Evolutionary conservation across 1,140 invertebrate genomes (phyloP).

Genomic region (Diprion similis): DNA sequence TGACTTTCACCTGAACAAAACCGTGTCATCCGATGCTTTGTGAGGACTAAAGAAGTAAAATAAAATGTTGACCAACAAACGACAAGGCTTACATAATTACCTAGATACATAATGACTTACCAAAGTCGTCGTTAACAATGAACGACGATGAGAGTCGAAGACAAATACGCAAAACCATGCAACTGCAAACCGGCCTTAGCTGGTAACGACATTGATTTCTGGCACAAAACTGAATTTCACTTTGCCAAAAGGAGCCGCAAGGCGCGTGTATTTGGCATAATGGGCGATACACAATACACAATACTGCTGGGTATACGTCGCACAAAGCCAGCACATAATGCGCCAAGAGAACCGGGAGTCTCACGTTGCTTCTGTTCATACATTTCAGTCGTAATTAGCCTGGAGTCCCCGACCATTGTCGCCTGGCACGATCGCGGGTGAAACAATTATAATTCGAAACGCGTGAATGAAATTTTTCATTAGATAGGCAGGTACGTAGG

Average conservation of each 20-base stretch:
- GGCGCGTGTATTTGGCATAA: not conserved
- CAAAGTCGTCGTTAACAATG: too few species aligned
- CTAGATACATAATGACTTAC: not conserved
- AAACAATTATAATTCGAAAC: not conserved
- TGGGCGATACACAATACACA: not conserved
- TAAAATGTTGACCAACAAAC: too few species aligned
- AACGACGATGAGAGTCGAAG: not conserved
- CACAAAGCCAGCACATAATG: too few species aligned
- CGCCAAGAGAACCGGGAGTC: not conserved
- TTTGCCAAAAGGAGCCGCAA: not conserved
- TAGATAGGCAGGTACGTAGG: too few species aligned
- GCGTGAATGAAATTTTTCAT: not conserved
- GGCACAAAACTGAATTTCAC: not conserved
- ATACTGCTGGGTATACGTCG: not conserved
- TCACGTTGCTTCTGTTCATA: not conserved
- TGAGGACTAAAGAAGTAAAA: too few species aligned
- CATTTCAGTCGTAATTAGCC: conserved; percentile 2
- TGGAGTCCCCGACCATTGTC: not conserved
- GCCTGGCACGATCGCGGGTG: not conserved
- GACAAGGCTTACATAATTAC: too few species aligned
- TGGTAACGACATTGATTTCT: too few species aligned
- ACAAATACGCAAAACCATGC: not conserved
- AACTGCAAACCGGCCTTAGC: too few species aligned
- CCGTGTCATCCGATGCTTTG: too few species aligned
- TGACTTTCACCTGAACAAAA: too few species aligned